Percentiles rank a stretch among this genome's conserved stretches.
Evolutionary conservation across 2,113 vertebrate species (phyloP).

Genomic region (Erinaceus europaeus): DNA sequence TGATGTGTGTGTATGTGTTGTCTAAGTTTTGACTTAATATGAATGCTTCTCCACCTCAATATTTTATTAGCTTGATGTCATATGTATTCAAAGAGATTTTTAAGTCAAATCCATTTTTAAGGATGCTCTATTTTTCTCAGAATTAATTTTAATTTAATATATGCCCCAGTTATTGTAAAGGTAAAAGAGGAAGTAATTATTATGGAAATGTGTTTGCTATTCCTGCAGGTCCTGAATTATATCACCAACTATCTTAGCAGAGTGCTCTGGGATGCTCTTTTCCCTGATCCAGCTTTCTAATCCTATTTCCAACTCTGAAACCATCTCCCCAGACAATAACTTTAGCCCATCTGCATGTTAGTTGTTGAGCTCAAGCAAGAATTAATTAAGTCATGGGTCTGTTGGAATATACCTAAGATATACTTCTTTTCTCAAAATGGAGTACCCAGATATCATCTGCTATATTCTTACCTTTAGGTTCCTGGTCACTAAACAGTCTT

Average conservation of each 20-base stretch:
- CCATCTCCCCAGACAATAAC: too few species aligned
- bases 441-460: too few species aligned
- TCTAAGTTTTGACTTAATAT: not conserved
- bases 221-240: not conserved
- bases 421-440: too few species aligned
- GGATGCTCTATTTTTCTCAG: not conserved
- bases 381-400: too few species aligned
- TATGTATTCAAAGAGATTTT: not conserved
- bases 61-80: constrained; percentile 37
- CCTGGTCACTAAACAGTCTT: too few species aligned
- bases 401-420: too few species aligned
- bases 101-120: constrained; percentile 12
- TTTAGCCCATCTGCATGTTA: too few species aligned
- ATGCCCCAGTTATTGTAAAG: not conserved
- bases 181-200: not conserved
- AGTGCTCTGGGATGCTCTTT: not conserved
- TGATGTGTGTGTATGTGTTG: not conserved
- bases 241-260: not conserved
- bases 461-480: too few species aligned
- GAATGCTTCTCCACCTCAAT: not conserved
- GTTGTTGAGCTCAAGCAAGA: too few species aligned
- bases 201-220: not conserved
- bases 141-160: constrained; percentile 13
- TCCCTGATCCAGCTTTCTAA: too few species aligned
- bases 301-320: too few species aligned